Evolutionary conservation across 1,140 invertebrate species (phyloP).

Genomic region (Dryas iulia): DNA sequence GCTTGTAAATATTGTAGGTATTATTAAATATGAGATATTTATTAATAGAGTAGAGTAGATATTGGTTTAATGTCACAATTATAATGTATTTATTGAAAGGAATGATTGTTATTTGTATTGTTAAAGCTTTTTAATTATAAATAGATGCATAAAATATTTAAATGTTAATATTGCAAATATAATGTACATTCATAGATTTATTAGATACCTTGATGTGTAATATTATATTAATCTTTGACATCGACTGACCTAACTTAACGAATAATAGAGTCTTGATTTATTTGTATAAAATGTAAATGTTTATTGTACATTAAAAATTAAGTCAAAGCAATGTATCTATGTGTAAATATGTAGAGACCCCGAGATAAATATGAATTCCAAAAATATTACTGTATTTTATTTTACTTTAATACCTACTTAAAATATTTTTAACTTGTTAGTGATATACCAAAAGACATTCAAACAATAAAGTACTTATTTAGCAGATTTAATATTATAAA

Average conservation of each 20-base stretch:
- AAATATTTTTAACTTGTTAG: no score
- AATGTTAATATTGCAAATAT: slow-evolving; percentile 33
- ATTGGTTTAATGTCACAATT: slow-evolving; percentile 18
- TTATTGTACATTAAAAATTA: slow-evolving; percentile 43
- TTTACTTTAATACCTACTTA: not conserved
- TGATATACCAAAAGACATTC: no score
- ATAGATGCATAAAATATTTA: slow-evolving; percentile 39
- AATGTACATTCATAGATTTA: slow-evolving; percentile 18
- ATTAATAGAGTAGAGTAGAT: slow-evolving; percentile 34
- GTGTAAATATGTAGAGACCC: slow-evolving; percentile 58
- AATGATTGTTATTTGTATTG: slow-evolving; percentile 37
- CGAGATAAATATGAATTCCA: slow-evolving; percentile 26
- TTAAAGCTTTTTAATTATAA: slow-evolving; percentile 46
- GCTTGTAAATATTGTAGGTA: slow-evolving; percentile 75
- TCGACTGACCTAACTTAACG: slow-evolving; percentile 60
- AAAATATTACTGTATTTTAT: slow-evolving; percentile 26
- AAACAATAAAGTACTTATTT: no score
- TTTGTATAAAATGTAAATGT: slow-evolving; percentile 60
- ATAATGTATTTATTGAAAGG: slow-evolving; percentile 25
- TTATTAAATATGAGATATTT: slow-evolving; percentile 44
- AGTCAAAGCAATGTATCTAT: slow-evolving; percentile 10
- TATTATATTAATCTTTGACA: slow-evolving; percentile 40
- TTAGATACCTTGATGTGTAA: slow-evolving; percentile 28
- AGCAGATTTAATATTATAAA: no score
- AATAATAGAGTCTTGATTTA: slow-evolving; percentile 12